Percentiles rank a stretch among this genome's conserved stretches.
Conservation (phyloP, 2,113 vertebrate species). For the Nothobranchius kuhntae region DNA sequence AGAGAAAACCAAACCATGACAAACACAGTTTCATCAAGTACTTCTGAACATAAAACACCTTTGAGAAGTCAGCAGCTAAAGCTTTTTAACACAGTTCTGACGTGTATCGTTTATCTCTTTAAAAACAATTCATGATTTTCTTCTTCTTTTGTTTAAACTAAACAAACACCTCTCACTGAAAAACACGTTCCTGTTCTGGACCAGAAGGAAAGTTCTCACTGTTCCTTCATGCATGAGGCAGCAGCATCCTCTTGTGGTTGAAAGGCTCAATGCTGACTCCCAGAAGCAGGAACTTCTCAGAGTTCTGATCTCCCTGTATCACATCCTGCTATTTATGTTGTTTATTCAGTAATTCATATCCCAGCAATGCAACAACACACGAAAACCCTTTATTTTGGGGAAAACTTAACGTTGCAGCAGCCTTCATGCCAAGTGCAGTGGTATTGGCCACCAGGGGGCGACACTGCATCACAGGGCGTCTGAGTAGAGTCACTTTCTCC, state of each 20-base stretch:
- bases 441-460: slow-evolving; percentile 50
- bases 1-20: slow-evolving; percentile 6
- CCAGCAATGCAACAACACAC: not conserved
- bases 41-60: not conserved
- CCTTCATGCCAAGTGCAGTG: not conserved
- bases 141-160: too few relatives aligned
- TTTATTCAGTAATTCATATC: not conserved
- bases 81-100: not conserved
- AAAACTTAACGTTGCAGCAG: not conserved
- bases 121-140: too few relatives aligned
- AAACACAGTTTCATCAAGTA: not conserved
- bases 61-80: not conserved
- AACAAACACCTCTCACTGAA: too few relatives aligned
- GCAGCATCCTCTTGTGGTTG: slow-evolving; percentile 78
- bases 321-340: not conserved
- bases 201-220: not conserved
- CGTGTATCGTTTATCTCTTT: not conserved
- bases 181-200: too few relatives aligned
- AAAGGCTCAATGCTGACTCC: slow-evolving; percentile 27
- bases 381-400: not conserved
- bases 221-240: slow-evolving; percentile 62
- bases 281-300: not conserved
- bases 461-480: slow-evolving; percentile 1
- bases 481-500: not conserved
- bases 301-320: not conserved